Percentiles rank a stretch among this genome's conserved stretches.
phyloP scores from a whole-genome alignment of 2,113 vertebrate genomes.

The Colaptes auratus region DNA sequence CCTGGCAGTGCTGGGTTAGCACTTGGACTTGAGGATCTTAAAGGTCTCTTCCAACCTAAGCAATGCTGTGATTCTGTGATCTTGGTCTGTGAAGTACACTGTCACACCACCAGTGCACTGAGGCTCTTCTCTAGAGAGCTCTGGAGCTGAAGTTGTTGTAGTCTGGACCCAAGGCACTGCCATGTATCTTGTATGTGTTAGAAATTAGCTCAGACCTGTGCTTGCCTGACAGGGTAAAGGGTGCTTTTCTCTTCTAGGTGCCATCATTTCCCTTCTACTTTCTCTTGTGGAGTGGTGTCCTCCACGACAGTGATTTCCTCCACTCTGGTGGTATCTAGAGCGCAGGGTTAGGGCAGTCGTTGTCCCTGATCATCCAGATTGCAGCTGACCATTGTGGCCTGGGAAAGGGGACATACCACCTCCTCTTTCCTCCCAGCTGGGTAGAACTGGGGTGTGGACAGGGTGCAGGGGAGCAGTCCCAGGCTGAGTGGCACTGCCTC shows the following conservation, averaged over 20 bases:
- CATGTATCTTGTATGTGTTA: background rate
- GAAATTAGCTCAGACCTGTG: background rate
- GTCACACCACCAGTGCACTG: background rate
- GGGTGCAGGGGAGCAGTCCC: background rate
- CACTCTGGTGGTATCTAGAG: background rate
- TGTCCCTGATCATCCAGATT: background rate
- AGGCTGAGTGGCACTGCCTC: background rate
- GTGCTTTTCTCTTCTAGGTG: background rate
- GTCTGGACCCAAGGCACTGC: background rate
- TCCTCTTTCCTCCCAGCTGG: background rate
- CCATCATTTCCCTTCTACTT: background rate
- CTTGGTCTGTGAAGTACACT: background rate
- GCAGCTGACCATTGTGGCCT: background rate
- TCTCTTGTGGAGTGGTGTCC: background rate
- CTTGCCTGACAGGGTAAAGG: background rate
- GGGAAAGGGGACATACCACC: background rate
- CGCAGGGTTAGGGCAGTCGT: background rate
- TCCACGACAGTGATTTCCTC: background rate
- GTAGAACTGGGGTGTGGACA: background rate
- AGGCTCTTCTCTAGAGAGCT: background rate
- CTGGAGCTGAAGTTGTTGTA: background rate
- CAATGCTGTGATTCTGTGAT: background rate
- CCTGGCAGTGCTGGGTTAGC: too few relatives aligned
- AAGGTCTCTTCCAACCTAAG: too few relatives aligned
- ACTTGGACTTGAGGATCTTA: too few relatives aligned